Percentiles rank a stretch among this genome's conserved stretches.
phyloP scores from a whole-genome alignment of 2,888 invertebrate species.

The Ormyrus rosae region DNA sequence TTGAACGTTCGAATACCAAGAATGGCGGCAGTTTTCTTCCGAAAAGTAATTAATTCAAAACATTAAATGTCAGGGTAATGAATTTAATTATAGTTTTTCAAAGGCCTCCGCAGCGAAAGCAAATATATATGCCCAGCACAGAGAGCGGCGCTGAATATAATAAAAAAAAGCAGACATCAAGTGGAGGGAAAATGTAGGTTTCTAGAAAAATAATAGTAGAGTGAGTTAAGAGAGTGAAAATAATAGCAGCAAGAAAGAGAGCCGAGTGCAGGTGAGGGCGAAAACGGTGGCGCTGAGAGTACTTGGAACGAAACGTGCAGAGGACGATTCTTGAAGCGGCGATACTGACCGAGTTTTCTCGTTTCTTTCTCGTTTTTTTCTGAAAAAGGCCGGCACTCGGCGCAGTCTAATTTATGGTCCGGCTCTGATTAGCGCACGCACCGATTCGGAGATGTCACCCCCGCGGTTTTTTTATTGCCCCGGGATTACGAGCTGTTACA shows the following conservation, averaged over 20 bases:
- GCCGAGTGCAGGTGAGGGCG: not conserved
- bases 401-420: constrained; percentile 37
- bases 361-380: not conserved
- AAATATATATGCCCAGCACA: not conserved
- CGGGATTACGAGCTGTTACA: constrained; percentile 28
- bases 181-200: constrained; percentile 25
- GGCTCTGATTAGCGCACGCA: constrained; percentile 32
- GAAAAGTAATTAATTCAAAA: not conserved
- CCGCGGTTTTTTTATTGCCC: constrained; percentile 8
- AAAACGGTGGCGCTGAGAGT: constrained; percentile 16
- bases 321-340: constrained; percentile 14
- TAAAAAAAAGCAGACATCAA: not conserved
- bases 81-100: constrained; percentile 5
- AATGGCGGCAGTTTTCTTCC: too few species aligned
- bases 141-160: not conserved
- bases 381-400: constrained; percentile 4
- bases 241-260: constrained; percentile 31
- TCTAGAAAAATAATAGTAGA: constrained; percentile 42
- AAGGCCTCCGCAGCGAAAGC: not conserved
- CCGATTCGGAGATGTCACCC: constrained; percentile 18
- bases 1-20: too few species aligned
- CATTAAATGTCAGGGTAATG: not conserved
- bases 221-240: constrained; percentile 43
- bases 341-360: constrained; percentile 46
- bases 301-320: constrained; percentile 15